Evolutionary conservation across 2,888 invertebrate species (phyloP).

Genomic region (Baccha elongata): DNA sequence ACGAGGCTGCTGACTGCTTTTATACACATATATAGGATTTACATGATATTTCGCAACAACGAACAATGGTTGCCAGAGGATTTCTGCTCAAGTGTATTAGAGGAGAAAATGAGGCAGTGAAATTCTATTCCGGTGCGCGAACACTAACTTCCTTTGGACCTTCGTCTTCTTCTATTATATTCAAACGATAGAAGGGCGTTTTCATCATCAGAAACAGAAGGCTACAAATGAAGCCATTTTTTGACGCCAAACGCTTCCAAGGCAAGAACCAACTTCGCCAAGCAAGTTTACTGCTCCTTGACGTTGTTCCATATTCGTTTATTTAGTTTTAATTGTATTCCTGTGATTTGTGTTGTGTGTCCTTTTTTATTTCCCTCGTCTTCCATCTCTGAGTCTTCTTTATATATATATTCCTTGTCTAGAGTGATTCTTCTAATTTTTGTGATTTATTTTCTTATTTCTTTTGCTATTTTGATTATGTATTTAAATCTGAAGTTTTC

Average conservation of each 20-base stretch:
- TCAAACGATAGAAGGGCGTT: neutral
- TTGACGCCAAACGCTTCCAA: constrained; percentile 34
- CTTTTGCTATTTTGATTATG: constrained; percentile 22
- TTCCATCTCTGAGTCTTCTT: neutral
- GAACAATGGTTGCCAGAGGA: constrained; percentile 11
- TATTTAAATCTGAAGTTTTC: constrained; percentile 37
- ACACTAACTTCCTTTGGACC: constrained; percentile 49
- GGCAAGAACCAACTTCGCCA: constrained; percentile 18
- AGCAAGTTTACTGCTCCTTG: constrained; percentile 23
- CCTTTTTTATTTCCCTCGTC: constrained; percentile 8
- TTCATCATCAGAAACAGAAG: constrained; percentile 33
- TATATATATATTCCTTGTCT: neutral
- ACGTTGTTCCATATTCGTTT: constrained; percentile 33
- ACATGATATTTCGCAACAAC: constrained; percentile 1
- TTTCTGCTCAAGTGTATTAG: constrained; percentile 35
- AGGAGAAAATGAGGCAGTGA: constrained; percentile 38
- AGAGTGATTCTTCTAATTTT: constrained; percentile 33
- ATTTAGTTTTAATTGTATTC: constrained; percentile 65
- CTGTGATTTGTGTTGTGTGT: constrained; percentile 61
- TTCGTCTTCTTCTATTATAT: constrained; percentile 9
- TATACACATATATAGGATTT: neutral
- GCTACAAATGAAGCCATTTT: constrained; percentile 64
- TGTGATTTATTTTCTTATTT: constrained; percentile 23
- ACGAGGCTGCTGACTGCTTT: constrained; percentile 7
- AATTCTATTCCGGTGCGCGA: constrained; percentile 57